phyloP scores from a whole-genome alignment of 2,797 vertebrate genomes.

The Coluber constrictor region DNA sequence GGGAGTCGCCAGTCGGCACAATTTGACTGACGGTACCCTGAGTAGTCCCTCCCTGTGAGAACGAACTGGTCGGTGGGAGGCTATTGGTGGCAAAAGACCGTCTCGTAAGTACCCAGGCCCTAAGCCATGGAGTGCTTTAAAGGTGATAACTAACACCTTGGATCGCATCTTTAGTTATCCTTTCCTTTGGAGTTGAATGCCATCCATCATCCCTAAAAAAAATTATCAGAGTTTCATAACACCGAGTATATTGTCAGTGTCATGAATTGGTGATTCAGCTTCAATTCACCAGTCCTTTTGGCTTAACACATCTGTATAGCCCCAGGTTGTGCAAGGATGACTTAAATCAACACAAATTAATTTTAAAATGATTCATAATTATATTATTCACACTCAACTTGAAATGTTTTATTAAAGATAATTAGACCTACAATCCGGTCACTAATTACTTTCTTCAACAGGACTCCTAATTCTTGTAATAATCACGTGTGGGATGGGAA shows the following conservation, averaged over 20 bases:
- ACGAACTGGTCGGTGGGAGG: no score
- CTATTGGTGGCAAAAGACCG: no score
- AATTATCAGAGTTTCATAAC: not conserved
- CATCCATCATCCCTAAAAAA: not conserved
- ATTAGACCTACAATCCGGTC: conserved; percentile 65
- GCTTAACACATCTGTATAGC: not conserved
- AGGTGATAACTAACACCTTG: no score
- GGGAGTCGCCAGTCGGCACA: no score
- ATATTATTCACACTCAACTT: conserved; percentile 75
- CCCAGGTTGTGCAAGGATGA: conserved; percentile 47
- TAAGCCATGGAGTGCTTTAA: no score
- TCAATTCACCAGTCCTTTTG: not conserved
- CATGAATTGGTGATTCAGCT: not conserved
- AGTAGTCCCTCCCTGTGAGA: no score
- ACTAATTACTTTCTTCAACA: conserved; percentile 52
- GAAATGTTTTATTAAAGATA: conserved; percentile 74
- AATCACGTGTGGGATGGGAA: conserved; percentile 56
- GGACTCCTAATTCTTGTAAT: conserved; percentile 62
- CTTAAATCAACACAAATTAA: conserved; percentile 77
- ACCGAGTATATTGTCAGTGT: not conserved
- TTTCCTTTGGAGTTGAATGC: not conserved
- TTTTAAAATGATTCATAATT: conserved; percentile 78
- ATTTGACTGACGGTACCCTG: no score
- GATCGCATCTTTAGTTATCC: not conserved
- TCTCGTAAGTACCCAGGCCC: no score